These are phyloP conservation scores for Apamea crenata DNA, from an alignment of 2,888 invertebrate species.

Conservation along the genomic window DNA sequence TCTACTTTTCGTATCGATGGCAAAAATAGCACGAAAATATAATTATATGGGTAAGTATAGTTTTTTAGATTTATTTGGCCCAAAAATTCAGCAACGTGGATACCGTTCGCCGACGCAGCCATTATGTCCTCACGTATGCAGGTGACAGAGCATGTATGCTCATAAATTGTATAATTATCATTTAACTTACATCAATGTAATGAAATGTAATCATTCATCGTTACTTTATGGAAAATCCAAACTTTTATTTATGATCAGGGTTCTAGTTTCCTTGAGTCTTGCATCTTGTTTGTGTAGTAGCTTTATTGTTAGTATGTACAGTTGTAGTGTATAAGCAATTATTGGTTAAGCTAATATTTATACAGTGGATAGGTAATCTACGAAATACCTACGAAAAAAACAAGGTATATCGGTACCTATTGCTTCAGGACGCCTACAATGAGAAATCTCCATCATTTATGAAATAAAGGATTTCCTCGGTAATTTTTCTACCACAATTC, in stretches of 20 bases:
- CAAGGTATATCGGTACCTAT: too few relatives aligned
- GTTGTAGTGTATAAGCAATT: constrained; percentile 2
- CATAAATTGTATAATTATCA: not conserved
- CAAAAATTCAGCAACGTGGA: too few relatives aligned
- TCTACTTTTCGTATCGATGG: too few relatives aligned
- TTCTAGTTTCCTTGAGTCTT: constrained; percentile 32
- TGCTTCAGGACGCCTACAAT: not conserved
- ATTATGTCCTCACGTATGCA: too few relatives aligned
- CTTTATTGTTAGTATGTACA: constrained; percentile 13
- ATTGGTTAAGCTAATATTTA: constrained; percentile 37
- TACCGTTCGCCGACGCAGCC: too few relatives aligned
- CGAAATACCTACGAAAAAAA: constrained; percentile 2
- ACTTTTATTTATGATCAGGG: constrained; percentile 8
- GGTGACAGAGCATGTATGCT: not conserved
- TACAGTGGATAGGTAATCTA: constrained; percentile 5
- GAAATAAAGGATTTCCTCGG: not conserved
- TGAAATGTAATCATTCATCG: not conserved
- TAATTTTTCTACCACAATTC: not conserved
- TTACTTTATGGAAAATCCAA: constrained; percentile 30
- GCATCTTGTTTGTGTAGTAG: constrained; percentile 8
- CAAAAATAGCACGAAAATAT: too few relatives aligned
- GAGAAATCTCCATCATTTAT: not conserved
- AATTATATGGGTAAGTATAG: too few relatives aligned
- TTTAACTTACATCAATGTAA: not conserved
- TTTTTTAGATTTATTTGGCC: too few relatives aligned